Evolutionary conservation across 2,797 vertebrate species (phyloP).

Genomic region (Neostethus bicornis): DNA sequence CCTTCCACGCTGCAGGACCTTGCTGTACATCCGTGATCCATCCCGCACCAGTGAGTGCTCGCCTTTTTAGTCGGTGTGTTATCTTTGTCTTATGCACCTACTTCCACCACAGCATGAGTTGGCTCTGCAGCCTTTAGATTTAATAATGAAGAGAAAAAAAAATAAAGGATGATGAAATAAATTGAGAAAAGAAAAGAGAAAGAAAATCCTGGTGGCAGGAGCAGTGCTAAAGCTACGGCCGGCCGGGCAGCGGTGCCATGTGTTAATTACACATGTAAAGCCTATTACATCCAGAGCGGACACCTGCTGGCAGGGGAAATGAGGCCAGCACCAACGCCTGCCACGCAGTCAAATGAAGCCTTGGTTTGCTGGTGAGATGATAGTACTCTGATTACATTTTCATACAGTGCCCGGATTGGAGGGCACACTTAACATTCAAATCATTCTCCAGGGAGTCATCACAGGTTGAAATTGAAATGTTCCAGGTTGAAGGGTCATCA

Average conservation of each 20-base stretch:
- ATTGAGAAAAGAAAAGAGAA: slow-evolving; percentile 43
- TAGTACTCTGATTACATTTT: slow-evolving; percentile 85
- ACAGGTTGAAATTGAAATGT: slow-evolving; percentile 78
- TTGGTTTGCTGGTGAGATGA: slow-evolving; percentile 74
- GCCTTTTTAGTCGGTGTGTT: slow-evolving; percentile 47
- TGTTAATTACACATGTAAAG: slow-evolving; percentile 96
- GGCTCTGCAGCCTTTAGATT: slow-evolving; percentile 48
- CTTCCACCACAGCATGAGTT: slow-evolving; percentile 50
- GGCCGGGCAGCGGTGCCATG: slow-evolving; percentile 79
- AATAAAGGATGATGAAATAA: slow-evolving; percentile 37
- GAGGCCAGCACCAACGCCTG: slow-evolving; percentile 84
- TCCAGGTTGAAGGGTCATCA: slow-evolving; percentile 71
- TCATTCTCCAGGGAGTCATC: slow-evolving; percentile 78
- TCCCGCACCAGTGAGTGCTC: slow-evolving; percentile 18
- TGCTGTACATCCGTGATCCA: slow-evolving; percentile 13
- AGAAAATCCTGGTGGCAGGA: slow-evolving; percentile 61
- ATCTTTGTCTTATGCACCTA: slow-evolving; percentile 47
- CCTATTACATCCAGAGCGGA: slow-evolving; percentile 92
- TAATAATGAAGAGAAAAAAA: slow-evolving; percentile 54
- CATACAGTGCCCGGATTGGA: slow-evolving; percentile 64
- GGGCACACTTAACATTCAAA: slow-evolving; percentile 85
- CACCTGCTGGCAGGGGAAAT: slow-evolving; percentile 95
- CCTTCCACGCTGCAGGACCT: slow-evolving; percentile 31
- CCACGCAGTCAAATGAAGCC: slow-evolving; percentile 77
- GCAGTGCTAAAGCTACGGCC: slow-evolving; percentile 47